Conservation (phyloP, 2,797 vertebrate species). For the Erethizon dorsatum region DNA sequence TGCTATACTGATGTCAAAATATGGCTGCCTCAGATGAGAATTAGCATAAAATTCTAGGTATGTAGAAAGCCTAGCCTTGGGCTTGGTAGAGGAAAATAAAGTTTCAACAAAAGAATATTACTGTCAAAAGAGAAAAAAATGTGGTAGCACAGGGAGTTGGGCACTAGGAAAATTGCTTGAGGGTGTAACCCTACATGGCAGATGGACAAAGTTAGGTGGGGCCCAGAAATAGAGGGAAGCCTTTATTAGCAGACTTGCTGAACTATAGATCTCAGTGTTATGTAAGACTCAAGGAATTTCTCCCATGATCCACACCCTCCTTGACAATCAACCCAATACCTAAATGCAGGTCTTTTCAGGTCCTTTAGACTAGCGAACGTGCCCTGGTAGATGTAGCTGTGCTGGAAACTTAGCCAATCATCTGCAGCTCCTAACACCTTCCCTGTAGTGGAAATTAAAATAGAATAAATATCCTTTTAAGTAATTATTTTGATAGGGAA, state of each 20-base stretch:
- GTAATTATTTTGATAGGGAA: constrained; percentile 74
- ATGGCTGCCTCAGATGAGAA: background rate
- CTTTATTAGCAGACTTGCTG: constrained; percentile 70
- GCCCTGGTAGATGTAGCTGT: background rate
- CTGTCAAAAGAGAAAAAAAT: constrained; percentile 67
- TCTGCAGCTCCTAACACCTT: background rate
- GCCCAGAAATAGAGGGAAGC: constrained; percentile 76
- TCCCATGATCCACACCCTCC: constrained; percentile 68
- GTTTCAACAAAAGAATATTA: constrained; percentile 64
- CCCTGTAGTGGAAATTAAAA: constrained; percentile 65
- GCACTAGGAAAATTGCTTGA: constrained; percentile 75
- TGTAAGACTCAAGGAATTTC: constrained; percentile 77
- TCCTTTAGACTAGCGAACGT: constrained; percentile 38
- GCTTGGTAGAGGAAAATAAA: constrained; percentile 61
- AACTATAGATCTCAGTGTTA: constrained; percentile 74
- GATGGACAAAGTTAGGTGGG: constrained; percentile 80
- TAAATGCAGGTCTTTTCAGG: constrained; percentile 62
- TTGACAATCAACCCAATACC: constrained; percentile 57
- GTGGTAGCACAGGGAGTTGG: constrained; percentile 67
- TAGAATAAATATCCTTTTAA: constrained; percentile 62
- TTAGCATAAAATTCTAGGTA: constrained; percentile 53
- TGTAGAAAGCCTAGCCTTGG: background rate
- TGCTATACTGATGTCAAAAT: background rate
- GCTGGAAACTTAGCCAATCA: constrained; percentile 49
- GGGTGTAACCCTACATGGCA: constrained; percentile 73